Evolutionary conservation across 1,140 invertebrate species (phyloP).

Genomic region (Anastrepha obliqua): DNA sequence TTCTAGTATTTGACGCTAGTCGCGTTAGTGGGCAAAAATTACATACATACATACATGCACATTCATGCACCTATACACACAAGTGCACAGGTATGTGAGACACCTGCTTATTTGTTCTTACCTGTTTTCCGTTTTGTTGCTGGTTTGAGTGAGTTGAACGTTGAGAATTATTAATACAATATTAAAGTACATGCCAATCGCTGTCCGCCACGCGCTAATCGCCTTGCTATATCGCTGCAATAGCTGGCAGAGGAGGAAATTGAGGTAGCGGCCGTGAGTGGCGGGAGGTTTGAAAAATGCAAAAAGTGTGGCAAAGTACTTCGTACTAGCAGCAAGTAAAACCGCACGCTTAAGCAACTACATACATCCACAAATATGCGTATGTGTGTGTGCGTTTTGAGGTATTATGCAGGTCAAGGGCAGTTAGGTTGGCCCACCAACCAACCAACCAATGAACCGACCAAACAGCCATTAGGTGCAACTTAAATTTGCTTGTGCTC

Average conservation of each 20-base stretch:
- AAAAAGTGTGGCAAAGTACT: conserved; percentile 32
- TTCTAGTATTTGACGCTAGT: background rate
- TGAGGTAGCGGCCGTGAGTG: no score
- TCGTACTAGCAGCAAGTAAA: background rate
- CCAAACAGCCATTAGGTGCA: conserved; percentile 12
- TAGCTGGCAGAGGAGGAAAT: no score
- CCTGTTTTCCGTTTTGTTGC: background rate
- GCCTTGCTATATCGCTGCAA: background rate
- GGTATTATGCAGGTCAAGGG: conserved; percentile 31
- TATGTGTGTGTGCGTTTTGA: background rate
- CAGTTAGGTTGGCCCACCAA: conserved; percentile 1
- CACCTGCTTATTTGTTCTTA: background rate
- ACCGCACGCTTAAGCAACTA: background rate
- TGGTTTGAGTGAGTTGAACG: background rate
- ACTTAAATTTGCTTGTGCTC: conserved; percentile 14
- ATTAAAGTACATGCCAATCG: conserved; percentile 14
- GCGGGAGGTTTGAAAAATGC: no score
- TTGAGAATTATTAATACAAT: background rate
- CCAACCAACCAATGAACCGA: background rate
- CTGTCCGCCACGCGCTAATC: background rate
- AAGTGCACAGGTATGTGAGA: no score
- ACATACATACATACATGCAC: no score
- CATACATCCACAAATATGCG: background rate
- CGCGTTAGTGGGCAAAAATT: no score
- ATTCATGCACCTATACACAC: background rate